Evolutionary conservation across 2,888 invertebrate genomes (phyloP), one percentile per base, ranked within the genome.

Genomic region (Platynereis dumerilii): DNA sequence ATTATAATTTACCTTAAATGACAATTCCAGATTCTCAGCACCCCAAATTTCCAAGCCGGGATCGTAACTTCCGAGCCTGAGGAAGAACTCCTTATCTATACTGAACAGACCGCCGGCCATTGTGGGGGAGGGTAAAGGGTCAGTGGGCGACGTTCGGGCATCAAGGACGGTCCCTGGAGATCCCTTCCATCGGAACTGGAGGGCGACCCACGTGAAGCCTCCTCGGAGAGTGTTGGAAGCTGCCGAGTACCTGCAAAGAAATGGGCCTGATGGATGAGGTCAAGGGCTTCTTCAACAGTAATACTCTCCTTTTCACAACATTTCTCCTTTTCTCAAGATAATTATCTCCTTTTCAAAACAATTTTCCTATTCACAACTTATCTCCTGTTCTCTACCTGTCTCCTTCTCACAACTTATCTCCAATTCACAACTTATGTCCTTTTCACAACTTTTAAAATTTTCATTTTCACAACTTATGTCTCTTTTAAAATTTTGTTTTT

Each of bases 21-120:
- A 70, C 15, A 70, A 27, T 84, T 96, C 96, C 71, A 96, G 87
- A 86, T 97, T 96, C 85, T 97, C 95, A 55, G 96, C 95, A 69
- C 97, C 97, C 97, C 97, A 98, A 78, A 98, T 97, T 84, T 97
- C 97, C 82, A 97, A 96, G 22, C 96, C 97, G 59, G 93, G 92
- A 85, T 97, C 97, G 84, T 97, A 97, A 53, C 94, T 94, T 64
- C 97, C 97, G 55, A 98, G 87, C 73, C 88, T 89, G 84, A 95
- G 94, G 83, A 97, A 98, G 86, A 94, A 97, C 65, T 85, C 85
- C 78, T 90, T 91, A 84, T 95, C 93, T 72, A 97, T 97, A 68
- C 95, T 91, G 84, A 98, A 97, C 7, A 98, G 87, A 2, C 97
- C 97, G 64, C 97, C 97, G 52, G 96, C 96, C 96, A 96, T 96